Percentiles rank a stretch among this genome's conserved stretches.
Evolutionary conservation across 2,888 invertebrate species (phyloP).

Genomic region (Patella caerulea): DNA sequence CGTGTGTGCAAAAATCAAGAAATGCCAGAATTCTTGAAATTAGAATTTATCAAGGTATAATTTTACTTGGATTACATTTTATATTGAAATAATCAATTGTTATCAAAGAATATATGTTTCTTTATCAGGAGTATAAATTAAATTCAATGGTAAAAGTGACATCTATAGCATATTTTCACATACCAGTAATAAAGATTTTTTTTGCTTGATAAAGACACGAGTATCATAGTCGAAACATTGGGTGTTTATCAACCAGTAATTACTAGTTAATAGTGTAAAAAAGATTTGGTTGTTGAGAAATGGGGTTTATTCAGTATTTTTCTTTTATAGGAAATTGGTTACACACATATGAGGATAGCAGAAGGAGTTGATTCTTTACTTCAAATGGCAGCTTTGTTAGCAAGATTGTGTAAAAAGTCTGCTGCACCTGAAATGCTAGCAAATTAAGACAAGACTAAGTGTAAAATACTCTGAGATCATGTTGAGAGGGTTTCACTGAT

Average conservation of each 20-base stretch:
- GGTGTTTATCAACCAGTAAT: too few relatives aligned
- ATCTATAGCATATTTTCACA: too few relatives aligned
- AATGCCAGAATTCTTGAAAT: slow-evolving; percentile 84
- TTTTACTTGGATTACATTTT: not conserved
- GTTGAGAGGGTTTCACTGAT: too few relatives aligned
- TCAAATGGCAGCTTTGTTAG: slow-evolving; percentile 91
- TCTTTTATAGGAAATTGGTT: slow-evolving; percentile 84
- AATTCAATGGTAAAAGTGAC: too few relatives aligned
- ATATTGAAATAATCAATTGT: too few relatives aligned
- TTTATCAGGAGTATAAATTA: too few relatives aligned
- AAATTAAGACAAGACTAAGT: too few relatives aligned
- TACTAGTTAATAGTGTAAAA: not conserved
- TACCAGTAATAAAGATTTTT: too few relatives aligned
- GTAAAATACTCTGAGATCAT: too few relatives aligned
- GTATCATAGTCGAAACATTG: too few relatives aligned
- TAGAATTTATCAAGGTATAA: slow-evolving; percentile 84
- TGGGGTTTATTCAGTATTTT: slow-evolving; percentile 11
- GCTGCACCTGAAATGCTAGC: slow-evolving; percentile 40
- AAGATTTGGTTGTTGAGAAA: not conserved
- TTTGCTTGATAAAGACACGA: too few relatives aligned
- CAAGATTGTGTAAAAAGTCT: slow-evolving; percentile 80
- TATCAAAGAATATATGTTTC: too few relatives aligned
- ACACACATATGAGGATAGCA: slow-evolving; percentile 89
- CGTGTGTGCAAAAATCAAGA: slow-evolving; percentile 90
- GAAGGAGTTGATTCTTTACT: slow-evolving; percentile 89